Conservation (phyloP, 2,113 vertebrate species). For the Cyanocitta stelleri region DNA sequence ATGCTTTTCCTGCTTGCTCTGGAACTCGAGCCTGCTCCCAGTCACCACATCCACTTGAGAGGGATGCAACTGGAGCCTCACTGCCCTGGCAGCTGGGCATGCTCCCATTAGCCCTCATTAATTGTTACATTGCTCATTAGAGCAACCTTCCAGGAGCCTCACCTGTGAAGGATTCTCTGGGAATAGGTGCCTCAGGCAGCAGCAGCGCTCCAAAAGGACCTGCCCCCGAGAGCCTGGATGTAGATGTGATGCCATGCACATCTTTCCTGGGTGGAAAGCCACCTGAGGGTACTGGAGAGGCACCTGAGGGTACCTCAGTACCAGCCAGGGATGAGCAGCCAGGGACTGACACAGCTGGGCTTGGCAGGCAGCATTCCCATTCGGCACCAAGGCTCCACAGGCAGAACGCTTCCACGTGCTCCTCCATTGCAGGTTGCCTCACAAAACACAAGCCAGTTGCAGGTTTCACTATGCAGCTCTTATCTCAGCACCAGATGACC, state of each 20-base stretch:
- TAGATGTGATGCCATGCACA: fast-evolving
- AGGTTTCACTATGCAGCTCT: neutral
- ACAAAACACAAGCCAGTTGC: neutral
- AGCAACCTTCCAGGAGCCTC: neutral
- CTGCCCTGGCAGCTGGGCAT: neutral
- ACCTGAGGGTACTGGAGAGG: neutral
- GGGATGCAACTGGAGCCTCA: neutral
- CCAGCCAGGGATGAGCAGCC: neutral
- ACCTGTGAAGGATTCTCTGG: neutral
- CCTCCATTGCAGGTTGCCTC: neutral
- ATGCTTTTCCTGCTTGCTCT: neutral
- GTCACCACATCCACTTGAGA: neutral
- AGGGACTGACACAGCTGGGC: neutral
- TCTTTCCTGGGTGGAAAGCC: neutral
- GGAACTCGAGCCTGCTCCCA: neutral
- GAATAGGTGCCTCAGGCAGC: neutral
- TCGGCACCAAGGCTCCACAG: fast-evolving
- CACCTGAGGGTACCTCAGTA: neutral
- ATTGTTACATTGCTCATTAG: neutral
- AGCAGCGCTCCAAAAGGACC: fast-evolving
- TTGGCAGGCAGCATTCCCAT: neutral
- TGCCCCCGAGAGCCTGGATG: fast-evolving
- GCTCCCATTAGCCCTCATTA: neutral
- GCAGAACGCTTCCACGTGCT: fast-evolving
- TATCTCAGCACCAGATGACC: constrained; percentile 35